Evolutionary conservation across 1,140 invertebrate species (phyloP), one percentile per base, ranked within the genome.

Genomic region (Pseudomyrmex sp.): DNA sequence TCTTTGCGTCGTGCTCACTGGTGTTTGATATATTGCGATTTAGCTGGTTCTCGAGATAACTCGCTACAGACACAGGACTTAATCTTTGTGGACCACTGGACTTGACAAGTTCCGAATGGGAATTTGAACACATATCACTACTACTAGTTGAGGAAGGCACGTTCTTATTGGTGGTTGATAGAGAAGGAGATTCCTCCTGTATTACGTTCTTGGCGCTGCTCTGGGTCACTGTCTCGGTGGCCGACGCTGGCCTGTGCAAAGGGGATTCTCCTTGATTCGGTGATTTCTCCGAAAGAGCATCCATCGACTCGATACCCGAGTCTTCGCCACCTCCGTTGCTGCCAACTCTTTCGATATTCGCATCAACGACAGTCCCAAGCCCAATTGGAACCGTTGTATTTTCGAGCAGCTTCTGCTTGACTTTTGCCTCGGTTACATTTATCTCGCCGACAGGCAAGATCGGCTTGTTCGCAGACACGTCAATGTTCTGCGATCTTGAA

Each of bases 281-380:
- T 85, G 97, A 98, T 91, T 98, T 98, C 90, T 98, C 98, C 26
- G 97, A 98, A 3, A 98, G 92, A 2, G 98, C 98, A 91, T 98
- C 98, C 98, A 98, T 98, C 5, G 97, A 98, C 92, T 98, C 98
- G 20, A 98, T 98, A 2, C 98, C 98, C 58, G 97, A 98, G 93
- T 98, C 98, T 92, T 98, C 98, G 23, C 97, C 97, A 82, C 66
- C 96, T 94, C 85, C 95, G 90, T 52, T 82, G 35, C 86, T 89
- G 48, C 86, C 89, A 52, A 91, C 90, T 74, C 91, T 92, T 76
- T 92, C 91, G 87, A 92, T 79, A 23, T 68, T 90, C 10, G 91
- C 87, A 15, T 93, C 93, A 23, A 92, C 93, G 4, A 35, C 35
- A 35, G 35, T 35, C 0, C 91, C 91, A 3, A 94, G 90, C 46